These are phyloP conservation scores for Lysandra bellargus DNA, from an alignment of 2,888 invertebrate species.

Conservation along the genomic window DNA sequence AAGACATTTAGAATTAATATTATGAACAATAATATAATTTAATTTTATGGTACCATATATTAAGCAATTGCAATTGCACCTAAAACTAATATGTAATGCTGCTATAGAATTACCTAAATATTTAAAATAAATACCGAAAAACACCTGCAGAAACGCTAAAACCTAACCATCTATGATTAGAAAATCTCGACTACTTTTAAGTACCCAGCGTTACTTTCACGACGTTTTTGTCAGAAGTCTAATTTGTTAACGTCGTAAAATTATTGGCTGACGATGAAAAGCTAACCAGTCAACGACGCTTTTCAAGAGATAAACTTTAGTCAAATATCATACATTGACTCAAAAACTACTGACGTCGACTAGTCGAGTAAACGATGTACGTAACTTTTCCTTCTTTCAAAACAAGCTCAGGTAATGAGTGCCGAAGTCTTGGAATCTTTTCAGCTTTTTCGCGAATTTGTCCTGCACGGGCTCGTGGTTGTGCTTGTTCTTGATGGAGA, in stretches of 20 bases:
- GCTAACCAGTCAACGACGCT: not conserved
- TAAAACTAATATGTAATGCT: not conserved
- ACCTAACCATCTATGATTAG: not conserved
- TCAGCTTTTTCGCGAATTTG: conserved; percentile 24
- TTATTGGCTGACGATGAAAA: too few species aligned
- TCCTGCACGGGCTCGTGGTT: conserved; percentile 43
- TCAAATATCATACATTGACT: not conserved
- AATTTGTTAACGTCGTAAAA: too few species aligned
- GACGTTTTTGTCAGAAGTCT: too few species aligned
- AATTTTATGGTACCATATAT: too few species aligned
- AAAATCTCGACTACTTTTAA: not conserved
- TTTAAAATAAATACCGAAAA: not conserved
- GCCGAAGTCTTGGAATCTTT: conserved; percentile 1
- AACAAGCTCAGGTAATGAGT: conserved; percentile 1
- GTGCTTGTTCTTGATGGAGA: conserved; percentile 43
- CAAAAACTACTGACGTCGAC: not conserved
- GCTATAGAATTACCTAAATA: not conserved
- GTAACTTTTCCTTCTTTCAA: not conserved
- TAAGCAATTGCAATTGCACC: not conserved
- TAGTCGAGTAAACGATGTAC: not conserved
- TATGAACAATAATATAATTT: not conserved
- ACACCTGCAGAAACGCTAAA: not conserved
- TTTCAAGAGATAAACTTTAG: not conserved
- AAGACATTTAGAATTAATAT: not conserved
- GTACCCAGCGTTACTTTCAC: not conserved